Conservation (phyloP, 1,140 invertebrate species). For the Proctacanthus coquilletti region DNA sequence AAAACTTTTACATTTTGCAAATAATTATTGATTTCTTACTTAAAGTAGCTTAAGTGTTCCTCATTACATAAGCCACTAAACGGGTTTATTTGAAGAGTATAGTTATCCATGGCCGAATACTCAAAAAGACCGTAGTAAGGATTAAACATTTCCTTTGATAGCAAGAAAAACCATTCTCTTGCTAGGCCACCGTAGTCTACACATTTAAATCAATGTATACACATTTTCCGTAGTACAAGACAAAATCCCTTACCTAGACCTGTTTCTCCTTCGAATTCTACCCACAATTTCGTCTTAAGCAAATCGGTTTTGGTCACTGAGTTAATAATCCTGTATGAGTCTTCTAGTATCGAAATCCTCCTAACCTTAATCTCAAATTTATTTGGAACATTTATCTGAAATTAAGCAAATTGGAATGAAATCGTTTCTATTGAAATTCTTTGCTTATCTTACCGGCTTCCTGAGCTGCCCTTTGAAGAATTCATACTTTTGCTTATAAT, state of each 20-base stretch:
- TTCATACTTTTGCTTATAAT: conserved; percentile 98
- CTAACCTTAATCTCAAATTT: conserved; percentile 96
- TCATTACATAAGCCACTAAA: conserved; percentile 93
- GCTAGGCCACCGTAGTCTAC: conserved; percentile 92
- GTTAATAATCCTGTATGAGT: conserved; percentile 83
- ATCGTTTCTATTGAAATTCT: not conserved
- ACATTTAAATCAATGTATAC: conserved; percentile 5
- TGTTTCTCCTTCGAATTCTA: conserved; percentile 95
- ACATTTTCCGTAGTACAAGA: too few relatives aligned
- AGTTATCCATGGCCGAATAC: conserved; percentile 99
- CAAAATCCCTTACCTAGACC: conserved; percentile 37
- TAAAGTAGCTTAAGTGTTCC: conserved; percentile 95
- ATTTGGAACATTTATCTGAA: conserved; percentile 85
- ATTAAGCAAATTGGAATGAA: conserved; percentile 7
- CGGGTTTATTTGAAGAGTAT: conserved; percentile 97
- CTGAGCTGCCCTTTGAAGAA: conserved; percentile 90
- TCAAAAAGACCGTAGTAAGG: conserved; percentile 98
- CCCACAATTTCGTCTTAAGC: conserved; percentile 94
- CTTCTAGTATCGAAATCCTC: conserved; percentile 82
- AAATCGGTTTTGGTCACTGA: conserved; percentile 72
- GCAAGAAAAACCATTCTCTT: conserved; percentile 94
- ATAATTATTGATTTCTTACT: conserved; percentile 30
- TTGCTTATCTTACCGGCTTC: conserved; percentile 70
- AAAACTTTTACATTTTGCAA: not conserved
- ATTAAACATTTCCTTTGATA: conserved; percentile 99